Conservation (phyloP, 2,113 vertebrate species). For the Uria aalge region DNA sequence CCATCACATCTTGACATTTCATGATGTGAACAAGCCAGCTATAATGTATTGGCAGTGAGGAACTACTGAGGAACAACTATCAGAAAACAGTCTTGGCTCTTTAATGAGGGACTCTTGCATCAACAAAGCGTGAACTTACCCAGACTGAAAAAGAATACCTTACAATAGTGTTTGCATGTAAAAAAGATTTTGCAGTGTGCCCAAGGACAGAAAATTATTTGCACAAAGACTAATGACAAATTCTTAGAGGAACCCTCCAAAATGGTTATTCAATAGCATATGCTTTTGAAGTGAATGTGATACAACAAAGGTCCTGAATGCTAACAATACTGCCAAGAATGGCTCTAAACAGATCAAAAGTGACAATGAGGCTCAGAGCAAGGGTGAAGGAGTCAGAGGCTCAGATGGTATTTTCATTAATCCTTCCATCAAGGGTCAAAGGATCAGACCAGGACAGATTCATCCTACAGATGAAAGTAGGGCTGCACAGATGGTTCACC, state of each 20-base stretch:
- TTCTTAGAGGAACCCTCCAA: not conserved
- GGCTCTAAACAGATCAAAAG: slow-evolving; percentile 26
- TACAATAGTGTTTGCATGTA: not conserved
- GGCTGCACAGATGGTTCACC: not conserved
- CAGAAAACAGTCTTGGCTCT: not conserved
- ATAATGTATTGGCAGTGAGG: not conserved
- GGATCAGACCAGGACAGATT: slow-evolving; percentile 5
- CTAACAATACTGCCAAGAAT: not conserved
- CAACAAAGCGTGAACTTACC: not conserved
- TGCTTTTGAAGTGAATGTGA: not conserved
- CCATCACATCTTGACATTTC: not conserved
- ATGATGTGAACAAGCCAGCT: not conserved
- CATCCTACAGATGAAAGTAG: slow-evolving; percentile 25
- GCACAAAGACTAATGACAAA: not conserved
- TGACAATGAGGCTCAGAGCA: slow-evolving; percentile 3
- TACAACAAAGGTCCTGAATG: not conserved
- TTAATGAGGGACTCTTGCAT: not conserved
- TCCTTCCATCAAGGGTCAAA: slow-evolving; percentile 23
- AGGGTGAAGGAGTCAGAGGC: slow-evolving; percentile 20
- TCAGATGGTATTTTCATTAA: slow-evolving; percentile 41
- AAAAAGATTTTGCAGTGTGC: not conserved
- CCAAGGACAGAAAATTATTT: not conserved
- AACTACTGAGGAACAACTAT: not conserved
- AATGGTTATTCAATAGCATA: not conserved
- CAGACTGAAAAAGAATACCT: not conserved